Percentiles rank a stretch among this genome's conserved stretches.
phyloP scores from a whole-genome alignment of 2,113 vertebrate species.

The western clawed frog (Xenopus tropicalis) region UCB_Xtro_10.0 CM004443.2:170065001-170065500 shows the following conservation, averaged over 20 bases:
- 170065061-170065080: background rate
- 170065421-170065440: too few species aligned
- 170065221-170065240: background rate
- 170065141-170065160: background rate
- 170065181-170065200: background rate
- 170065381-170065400: background rate
- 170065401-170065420: too few species aligned
- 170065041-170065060: background rate
- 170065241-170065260: too few species aligned
- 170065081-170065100: background rate
- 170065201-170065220: background rate
- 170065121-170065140: background rate
- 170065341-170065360: too few species aligned
- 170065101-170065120: background rate
- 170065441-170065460: too few species aligned
- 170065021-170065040: background rate
- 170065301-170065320: too few species aligned
- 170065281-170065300: too few species aligned
- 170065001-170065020: constrained; percentile 14
- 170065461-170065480: too few species aligned
- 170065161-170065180: background rate
- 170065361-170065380: background rate
- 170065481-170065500: too few species aligned
- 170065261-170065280: background rate
- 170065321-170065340: too few species aligned